Percentiles rank a stretch among this genome's conserved stretches.
Conservation (phyloP, 2,888 invertebrate species). For the Synanthedon tipuliformis region DNA sequence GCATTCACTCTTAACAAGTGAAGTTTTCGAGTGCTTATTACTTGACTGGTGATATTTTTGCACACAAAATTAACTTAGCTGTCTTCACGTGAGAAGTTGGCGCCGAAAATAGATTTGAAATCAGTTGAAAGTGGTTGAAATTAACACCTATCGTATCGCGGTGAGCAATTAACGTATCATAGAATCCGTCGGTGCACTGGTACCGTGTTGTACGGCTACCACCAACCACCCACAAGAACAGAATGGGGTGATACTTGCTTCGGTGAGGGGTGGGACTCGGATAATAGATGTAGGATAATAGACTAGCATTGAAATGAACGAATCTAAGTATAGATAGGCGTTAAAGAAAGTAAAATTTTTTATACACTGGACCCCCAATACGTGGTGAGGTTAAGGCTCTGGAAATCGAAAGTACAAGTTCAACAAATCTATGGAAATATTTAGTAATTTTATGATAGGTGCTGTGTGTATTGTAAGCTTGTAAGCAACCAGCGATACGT, state of each 20-base stretch:
- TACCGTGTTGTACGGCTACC: constrained; percentile 11
- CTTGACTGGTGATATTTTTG: neutral
- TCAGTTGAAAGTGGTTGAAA: constrained; percentile 16
- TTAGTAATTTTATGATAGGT: too few relatives aligned
- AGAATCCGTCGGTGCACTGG: constrained; percentile 18
- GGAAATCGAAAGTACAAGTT: too few relatives aligned
- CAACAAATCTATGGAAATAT: too few relatives aligned
- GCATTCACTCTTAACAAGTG: neutral
- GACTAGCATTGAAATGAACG: neutral
- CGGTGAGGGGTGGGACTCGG: neutral
- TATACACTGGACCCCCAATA: too few relatives aligned
- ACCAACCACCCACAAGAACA: neutral
- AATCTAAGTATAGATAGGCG: too few relatives aligned
- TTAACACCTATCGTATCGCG: constrained; percentile 25
- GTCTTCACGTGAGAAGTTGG: constrained; percentile 11
- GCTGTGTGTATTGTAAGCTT: too few relatives aligned
- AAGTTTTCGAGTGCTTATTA: constrained; percentile 15
- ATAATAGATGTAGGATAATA: neutral
- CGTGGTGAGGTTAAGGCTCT: too few relatives aligned
- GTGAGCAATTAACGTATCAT: constrained; percentile 19
- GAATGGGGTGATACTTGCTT: neutral
- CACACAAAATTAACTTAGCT: constrained; percentile 19
- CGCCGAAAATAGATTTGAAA: neutral
- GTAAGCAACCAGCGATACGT: too few relatives aligned
- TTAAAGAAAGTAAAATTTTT: too few relatives aligned